Evolutionary conservation across 2,888 invertebrate genomes (phyloP).

Genomic region (Sesia bembeciformis): DNA sequence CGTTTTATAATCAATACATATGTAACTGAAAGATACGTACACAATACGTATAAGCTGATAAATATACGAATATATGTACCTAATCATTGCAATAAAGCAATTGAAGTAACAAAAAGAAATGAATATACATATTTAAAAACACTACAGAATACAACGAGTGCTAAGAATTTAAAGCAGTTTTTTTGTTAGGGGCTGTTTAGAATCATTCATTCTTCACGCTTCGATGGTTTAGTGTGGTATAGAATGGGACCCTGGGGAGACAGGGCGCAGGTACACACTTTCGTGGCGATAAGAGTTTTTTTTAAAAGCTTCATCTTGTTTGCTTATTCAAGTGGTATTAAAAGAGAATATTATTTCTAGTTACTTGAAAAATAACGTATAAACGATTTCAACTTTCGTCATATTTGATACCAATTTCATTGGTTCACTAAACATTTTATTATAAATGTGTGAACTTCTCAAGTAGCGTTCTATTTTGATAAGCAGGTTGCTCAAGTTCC

Average conservation of each 20-base stretch:
- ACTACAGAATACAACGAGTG: conserved; percentile 20
- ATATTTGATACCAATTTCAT: too few relatives aligned
- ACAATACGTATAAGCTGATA: too few relatives aligned
- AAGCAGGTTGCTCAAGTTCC: too few relatives aligned
- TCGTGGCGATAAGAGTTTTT: conserved; percentile 30
- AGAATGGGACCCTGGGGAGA: conserved; percentile 37
- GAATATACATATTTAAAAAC: conserved; percentile 7
- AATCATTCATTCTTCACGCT: conserved; percentile 57
- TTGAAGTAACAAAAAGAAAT: conserved; percentile 11
- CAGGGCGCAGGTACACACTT: conserved; percentile 41
- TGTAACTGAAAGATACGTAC: too few relatives aligned
- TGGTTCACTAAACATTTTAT: too few relatives aligned
- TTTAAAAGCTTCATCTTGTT: conserved; percentile 28
- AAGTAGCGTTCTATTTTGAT: too few relatives aligned
- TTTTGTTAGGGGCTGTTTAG: conserved; percentile 37
- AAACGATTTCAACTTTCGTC: too few relatives aligned
- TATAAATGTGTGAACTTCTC: too few relatives aligned
- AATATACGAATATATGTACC: too few relatives aligned
- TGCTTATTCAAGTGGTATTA: conserved; percentile 18
- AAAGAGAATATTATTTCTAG: too few relatives aligned
- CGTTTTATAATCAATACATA: too few relatives aligned
- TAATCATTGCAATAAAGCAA: not conserved
- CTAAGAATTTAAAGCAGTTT: conserved; percentile 45
- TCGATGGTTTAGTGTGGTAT: conserved; percentile 46
- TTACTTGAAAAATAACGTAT: too few relatives aligned